phyloP scores from a whole-genome alignment of 2,113 vertebrate genomes.

The Campylorhamphus procurvoides region DNA sequence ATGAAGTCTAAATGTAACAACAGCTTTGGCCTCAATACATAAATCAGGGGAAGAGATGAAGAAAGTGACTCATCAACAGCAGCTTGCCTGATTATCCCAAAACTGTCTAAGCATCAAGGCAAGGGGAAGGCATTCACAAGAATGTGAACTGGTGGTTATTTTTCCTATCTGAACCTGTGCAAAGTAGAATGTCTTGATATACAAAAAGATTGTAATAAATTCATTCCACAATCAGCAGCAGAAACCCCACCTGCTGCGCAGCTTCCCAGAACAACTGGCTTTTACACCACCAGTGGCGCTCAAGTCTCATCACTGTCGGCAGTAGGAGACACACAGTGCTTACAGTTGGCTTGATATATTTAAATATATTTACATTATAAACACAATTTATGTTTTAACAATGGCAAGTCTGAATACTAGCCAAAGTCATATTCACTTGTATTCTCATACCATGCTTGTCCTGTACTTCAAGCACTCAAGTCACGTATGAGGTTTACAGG shows the following conservation, averaged over 20 bases:
- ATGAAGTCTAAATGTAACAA: neutral
- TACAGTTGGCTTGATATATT: neutral
- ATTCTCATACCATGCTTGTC: neutral
- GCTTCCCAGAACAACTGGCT: neutral
- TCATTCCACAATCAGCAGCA: neutral
- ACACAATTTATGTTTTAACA: neutral
- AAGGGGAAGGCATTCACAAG: neutral
- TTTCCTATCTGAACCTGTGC: neutral
- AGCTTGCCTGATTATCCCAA: neutral
- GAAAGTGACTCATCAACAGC: constrained; percentile 17
- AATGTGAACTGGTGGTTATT: neutral
- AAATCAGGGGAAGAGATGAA: neutral
- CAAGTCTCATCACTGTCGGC: neutral
- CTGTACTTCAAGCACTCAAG: neutral
- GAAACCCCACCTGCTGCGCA: neutral
- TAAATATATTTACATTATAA: neutral
- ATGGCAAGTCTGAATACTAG: neutral
- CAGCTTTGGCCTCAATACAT: constrained; percentile 29
- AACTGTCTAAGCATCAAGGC: neutral
- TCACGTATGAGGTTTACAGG: neutral
- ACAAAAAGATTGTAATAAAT: neutral
- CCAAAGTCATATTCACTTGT: neutral
- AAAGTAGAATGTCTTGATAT: neutral
- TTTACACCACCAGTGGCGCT: neutral
- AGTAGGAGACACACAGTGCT: neutral